phyloP scores from a whole-genome alignment of 2,888 invertebrate genomes.

The Creontiades dilutus region DNA sequence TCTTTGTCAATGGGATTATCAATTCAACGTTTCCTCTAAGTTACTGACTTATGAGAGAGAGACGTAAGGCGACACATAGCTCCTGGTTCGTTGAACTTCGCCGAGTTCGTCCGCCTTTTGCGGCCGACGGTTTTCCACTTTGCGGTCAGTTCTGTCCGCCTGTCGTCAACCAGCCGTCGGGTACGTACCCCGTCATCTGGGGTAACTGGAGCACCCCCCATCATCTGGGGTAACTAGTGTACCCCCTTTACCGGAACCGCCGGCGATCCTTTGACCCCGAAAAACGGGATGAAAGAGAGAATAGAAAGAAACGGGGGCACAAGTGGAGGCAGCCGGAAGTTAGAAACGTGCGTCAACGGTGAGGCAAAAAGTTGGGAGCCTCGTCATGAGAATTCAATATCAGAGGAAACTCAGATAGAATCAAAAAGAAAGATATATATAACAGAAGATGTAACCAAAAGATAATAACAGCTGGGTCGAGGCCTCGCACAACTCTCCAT shows the following conservation, averaged over 20 bases:
- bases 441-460: too few species aligned
- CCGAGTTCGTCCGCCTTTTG: not conserved
- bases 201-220: not conserved
- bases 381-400: too few species aligned
- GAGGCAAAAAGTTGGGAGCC: too few species aligned
- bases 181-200: not conserved
- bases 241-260: not conserved
- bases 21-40: not conserved
- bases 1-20: too few species aligned
- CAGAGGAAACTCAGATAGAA: too few species aligned
- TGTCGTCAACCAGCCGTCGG: not conserved
- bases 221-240: not conserved
- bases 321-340: not conserved
- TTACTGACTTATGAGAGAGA: not conserved
- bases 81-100: constrained; percentile 18
- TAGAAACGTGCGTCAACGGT: not conserved
- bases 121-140: constrained; percentile 15
- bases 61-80: not conserved
- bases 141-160: not conserved
- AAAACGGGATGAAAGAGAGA: not conserved
- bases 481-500: too few species aligned
- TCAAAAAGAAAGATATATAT: too few species aligned
- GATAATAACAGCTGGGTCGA: too few species aligned
- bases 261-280: not conserved
- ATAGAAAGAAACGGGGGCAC: not conserved